Conservation (phyloP, 2,888 invertebrate genomes). For the Mythimna lalbum region DNA sequence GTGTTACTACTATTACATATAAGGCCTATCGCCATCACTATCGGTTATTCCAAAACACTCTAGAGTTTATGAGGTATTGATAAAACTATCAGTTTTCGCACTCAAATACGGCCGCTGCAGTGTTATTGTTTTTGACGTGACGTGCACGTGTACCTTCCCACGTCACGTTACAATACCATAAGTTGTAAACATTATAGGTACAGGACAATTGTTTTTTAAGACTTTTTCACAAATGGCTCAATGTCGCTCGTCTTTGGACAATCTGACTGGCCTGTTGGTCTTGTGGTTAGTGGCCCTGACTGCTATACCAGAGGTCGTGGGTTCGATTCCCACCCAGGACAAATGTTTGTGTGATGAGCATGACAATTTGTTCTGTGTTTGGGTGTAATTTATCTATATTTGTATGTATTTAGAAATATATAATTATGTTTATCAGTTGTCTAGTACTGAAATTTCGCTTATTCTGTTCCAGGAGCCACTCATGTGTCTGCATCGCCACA, state of each 20-base stretch:
- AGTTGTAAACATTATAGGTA: background rate
- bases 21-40: background rate
- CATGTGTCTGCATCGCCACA: slow-evolving; percentile 32
- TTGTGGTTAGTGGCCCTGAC: no score
- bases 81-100: slow-evolving; percentile 8
- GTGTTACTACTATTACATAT: background rate
- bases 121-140: background rate
- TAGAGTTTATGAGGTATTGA: slow-evolving; percentile 8
- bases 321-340: no score
- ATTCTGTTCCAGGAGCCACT: slow-evolving; percentile 69
- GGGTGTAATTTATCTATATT: no score
- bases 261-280: no score
- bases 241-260: no score
- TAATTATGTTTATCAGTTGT: no score
- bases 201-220: no score
- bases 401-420: no score
- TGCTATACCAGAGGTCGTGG: no score
- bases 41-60: slow-evolving; percentile 26
- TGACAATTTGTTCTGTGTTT: no score
- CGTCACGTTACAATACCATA: background rate
- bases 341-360: no score
- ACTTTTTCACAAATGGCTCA: no score
- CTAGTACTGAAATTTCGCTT: background rate
- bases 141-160: background rate
- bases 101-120: background rate